phyloP scores from a whole-genome alignment of 2,113 vertebrate genomes.

The Alaudala cheleensis region DNA sequence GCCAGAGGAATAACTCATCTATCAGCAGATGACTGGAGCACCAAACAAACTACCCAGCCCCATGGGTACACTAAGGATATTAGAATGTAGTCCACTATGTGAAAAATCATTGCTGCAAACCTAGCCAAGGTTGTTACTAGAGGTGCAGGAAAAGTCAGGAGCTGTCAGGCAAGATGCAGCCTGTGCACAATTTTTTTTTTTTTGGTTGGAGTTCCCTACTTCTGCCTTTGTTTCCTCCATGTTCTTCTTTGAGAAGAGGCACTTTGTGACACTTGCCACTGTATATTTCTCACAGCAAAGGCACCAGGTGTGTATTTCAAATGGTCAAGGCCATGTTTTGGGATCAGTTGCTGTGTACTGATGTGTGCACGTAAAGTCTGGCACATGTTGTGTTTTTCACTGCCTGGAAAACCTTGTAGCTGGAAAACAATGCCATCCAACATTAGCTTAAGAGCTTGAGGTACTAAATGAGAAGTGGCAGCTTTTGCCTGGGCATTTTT shows the following conservation, averaged over 20 bases:
- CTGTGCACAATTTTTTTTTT: accelerated
- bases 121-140: not conserved
- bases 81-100: not conserved
- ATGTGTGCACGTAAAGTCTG: accelerated
- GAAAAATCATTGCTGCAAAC: not conserved
- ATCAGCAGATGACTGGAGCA: not conserved
- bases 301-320: not conserved
- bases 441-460: not conserved
- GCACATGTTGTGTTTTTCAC: accelerated
- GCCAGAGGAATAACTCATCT: not conserved
- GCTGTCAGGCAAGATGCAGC: not conserved
- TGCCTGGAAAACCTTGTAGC: not conserved
- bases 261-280: not conserved
- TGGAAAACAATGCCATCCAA: not conserved
- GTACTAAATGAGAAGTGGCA: not conserved
- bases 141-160: not conserved
- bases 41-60: not conserved
- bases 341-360: not conserved
- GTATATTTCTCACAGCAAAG: not conserved
- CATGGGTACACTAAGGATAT: not conserved
- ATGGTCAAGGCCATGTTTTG: not conserved
- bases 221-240: not conserved
- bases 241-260: not conserved
- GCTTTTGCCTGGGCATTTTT: not conserved
- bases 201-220: not conserved